These are phyloP conservation scores for Cheumatopsyche charites DNA, from an alignment of 1,140 invertebrate species.

Conservation along the genomic window DNA sequence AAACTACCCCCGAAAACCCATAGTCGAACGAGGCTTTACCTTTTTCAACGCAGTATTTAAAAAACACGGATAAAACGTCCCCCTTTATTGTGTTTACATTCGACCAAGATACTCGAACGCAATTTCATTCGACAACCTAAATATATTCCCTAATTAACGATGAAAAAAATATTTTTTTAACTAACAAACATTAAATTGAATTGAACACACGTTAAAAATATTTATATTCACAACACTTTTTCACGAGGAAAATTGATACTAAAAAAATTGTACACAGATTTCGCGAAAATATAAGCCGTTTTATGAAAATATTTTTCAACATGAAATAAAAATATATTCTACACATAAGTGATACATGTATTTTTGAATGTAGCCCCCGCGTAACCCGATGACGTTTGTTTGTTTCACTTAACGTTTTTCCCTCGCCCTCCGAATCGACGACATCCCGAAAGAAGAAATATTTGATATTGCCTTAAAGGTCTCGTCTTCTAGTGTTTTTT, in stretches of 20 bases:
- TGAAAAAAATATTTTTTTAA: too few relatives aligned
- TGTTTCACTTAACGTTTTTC: constrained; percentile 20
- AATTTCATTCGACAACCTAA: too few relatives aligned
- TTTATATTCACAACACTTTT: too few relatives aligned
- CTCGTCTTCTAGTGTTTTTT: background rate
- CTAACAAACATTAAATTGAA: too few relatives aligned
- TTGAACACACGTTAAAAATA: too few relatives aligned
- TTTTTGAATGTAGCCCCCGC: background rate
- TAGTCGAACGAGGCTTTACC: constrained; percentile 9
- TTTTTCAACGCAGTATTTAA: constrained; percentile 21
- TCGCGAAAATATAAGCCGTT: too few relatives aligned
- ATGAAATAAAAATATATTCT: background rate
- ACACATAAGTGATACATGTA: background rate
- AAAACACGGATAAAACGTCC: background rate
- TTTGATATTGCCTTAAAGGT: constrained; percentile 6
- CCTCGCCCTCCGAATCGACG: background rate
- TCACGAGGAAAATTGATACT: too few relatives aligned
- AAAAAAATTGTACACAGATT: too few relatives aligned
- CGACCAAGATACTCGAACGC: too few relatives aligned
- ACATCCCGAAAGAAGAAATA: background rate
- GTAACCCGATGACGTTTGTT: constrained; percentile 19
- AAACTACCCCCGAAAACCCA: constrained; percentile 5
- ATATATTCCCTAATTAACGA: too few relatives aligned
- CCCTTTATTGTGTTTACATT: constrained; percentile 4
- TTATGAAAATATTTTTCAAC: background rate